Evolutionary conservation across 1,140 invertebrate genomes (phyloP).

Genomic region (Phocides pigmalion): DNA sequence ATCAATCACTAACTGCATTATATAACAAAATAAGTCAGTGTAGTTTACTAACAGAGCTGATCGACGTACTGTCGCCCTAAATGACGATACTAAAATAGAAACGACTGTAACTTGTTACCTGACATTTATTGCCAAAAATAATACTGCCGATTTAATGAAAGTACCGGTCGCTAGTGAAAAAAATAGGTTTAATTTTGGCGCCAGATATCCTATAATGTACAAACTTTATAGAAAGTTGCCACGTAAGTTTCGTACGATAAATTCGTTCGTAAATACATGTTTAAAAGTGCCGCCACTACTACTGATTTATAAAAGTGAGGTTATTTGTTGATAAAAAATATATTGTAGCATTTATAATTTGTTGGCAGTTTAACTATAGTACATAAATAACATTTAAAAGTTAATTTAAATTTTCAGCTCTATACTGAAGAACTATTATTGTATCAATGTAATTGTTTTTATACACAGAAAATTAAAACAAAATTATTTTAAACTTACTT

Average conservation of each 20-base stretch:
- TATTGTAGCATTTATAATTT: background rate
- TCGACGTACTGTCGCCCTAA: conserved; percentile 13
- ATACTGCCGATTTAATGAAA: background rate
- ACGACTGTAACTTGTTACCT: background rate
- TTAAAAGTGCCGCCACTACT: background rate
- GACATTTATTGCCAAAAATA: background rate
- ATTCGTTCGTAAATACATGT: background rate
- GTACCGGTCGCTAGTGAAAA: background rate
- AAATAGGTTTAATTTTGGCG: background rate
- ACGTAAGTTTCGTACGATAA: background rate
- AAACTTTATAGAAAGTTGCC: background rate
- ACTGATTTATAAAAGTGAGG: background rate
- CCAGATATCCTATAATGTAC: background rate
- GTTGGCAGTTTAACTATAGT: background rate
- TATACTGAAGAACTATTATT: background rate
- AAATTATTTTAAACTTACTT: conserved; percentile 2
- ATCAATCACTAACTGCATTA: background rate
- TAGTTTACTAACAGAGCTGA: background rate
- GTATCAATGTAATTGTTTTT: background rate
- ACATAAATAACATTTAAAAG: background rate
- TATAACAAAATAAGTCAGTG: background rate
- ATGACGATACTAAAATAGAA: conserved; percentile 14
- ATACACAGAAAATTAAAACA: background rate
- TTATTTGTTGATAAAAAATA: background rate
- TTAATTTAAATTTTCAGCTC: background rate